Conservation (phyloP, 1,140 invertebrate genomes). For the Bombyx mandarina region DNA sequence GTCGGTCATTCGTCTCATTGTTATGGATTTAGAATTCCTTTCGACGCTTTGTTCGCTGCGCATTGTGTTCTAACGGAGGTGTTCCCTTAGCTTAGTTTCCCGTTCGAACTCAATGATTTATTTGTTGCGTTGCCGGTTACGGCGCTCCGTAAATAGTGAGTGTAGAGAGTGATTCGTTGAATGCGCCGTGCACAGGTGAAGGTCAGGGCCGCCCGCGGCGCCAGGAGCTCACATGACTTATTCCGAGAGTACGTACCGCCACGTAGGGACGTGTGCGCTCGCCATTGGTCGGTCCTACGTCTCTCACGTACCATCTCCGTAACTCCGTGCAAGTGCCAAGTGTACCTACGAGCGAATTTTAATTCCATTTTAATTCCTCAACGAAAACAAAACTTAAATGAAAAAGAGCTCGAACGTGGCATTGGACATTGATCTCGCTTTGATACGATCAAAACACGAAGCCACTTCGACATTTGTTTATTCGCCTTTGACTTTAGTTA, state of each 20-base stretch:
- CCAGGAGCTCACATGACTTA: constrained; percentile 37
- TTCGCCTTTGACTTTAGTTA: too few species aligned
- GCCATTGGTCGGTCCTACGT: constrained; percentile 31
- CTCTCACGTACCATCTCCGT: too few species aligned
- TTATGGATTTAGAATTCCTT: constrained; percentile 17
- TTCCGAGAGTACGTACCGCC: constrained; percentile 12
- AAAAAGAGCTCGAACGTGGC: too few species aligned
- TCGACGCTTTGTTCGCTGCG: constrained; percentile 7
- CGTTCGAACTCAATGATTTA: constrained; percentile 4
- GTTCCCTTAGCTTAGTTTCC: constrained; percentile 1
- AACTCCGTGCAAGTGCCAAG: too few species aligned
- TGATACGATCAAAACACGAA: too few species aligned
- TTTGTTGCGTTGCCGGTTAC: constrained; percentile 15
- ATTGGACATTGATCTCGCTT: too few species aligned
- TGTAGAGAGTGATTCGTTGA: background rate
- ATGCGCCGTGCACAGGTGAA: constrained; percentile 29
- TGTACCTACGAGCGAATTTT: too few species aligned
- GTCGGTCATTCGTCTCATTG: too few species aligned
- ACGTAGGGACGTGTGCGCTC: constrained; percentile 26
- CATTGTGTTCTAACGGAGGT: constrained; percentile 3
- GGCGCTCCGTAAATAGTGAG: constrained; percentile 8
- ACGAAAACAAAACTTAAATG: too few species aligned
- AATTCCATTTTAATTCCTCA: too few species aligned
- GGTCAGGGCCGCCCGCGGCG: constrained; percentile 41
- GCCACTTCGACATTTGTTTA: too few species aligned